These are phyloP conservation scores for Creontiades dilutus DNA, from an alignment of 2,888 invertebrate species.

Conservation along the genomic window DNA sequence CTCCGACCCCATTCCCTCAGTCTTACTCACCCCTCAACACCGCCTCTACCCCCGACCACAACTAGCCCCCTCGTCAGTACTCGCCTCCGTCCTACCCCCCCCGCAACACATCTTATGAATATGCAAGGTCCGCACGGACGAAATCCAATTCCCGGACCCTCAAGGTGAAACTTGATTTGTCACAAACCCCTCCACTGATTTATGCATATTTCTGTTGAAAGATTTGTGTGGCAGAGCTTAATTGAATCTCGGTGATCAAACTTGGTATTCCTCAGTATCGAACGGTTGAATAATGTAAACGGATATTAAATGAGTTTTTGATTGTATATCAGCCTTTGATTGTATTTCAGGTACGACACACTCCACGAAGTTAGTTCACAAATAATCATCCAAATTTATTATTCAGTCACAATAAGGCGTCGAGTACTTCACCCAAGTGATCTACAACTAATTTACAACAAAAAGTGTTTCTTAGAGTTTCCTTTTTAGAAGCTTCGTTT, in stretches of 20 bases:
- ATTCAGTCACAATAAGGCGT: too few relatives aligned
- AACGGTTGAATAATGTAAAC: conserved; percentile 29
- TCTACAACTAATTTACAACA: too few relatives aligned
- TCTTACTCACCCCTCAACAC: too few relatives aligned
- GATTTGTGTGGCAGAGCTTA: conserved; percentile 3
- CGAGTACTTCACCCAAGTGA: too few relatives aligned
- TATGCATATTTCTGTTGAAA: conserved; percentile 23
- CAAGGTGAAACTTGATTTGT: conserved; percentile 14
- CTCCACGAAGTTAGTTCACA: too few relatives aligned
- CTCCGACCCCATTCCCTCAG: too few relatives aligned
- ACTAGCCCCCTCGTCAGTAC: too few relatives aligned
- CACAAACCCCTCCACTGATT: conserved; percentile 26
- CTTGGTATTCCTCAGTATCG: background rate
- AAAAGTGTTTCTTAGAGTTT: too few relatives aligned
- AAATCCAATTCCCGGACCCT: conserved; percentile 35
- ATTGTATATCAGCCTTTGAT: background rate
- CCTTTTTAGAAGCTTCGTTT: too few relatives aligned
- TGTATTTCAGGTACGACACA: too few relatives aligned
- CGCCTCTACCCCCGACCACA: background rate
- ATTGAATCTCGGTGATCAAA: conserved; percentile 23
- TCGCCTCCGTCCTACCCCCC: background rate
- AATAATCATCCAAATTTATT: too few relatives aligned
- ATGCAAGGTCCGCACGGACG: conserved; percentile 9
- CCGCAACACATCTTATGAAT: conserved; percentile 8
- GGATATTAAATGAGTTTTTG: background rate